Base-by-base conservation (phyloP, 1,140 invertebrate genomes). In the Hormaphis cornu region DNA sequence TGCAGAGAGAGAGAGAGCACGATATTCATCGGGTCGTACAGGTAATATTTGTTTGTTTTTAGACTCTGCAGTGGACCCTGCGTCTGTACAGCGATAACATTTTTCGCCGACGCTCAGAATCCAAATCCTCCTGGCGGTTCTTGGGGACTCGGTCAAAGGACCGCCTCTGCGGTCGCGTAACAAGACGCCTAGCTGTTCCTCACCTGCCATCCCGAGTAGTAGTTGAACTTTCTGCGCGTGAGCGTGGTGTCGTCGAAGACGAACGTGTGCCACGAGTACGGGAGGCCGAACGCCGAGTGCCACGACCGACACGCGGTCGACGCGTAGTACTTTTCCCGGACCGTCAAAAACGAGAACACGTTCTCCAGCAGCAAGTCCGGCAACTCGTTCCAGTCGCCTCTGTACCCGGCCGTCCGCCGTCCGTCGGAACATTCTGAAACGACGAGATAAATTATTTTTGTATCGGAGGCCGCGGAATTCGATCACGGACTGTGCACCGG, bases 141-240 rank as follows among this genome's bases (percentile, higher is more conserved):
- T n/a, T n/a, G n/a, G n/a, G n/a, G n/a, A n/a, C n/a, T n/a, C n/a
- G n/a, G n/a, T n/a, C n/a, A n/a, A n/a, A n/a, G n/a, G n/a, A n/a
- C n/a, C n/a, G n/a, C n/a, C n/a, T n/a, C n/a, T n/a, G n/a, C n/a
- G n/a, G n/a, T n/a, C n/a, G n/a, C n/a, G n/a, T n/a, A n/a, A n/a
- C n/a, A n/a, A n/a, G n/a, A n/a, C n/a, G n/a, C n/a, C n/a, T n/a
- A n/a, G n/a, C n/a, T n/a, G n/a, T n/a, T n/a, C n/a, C n/a, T 63
- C 76, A 83, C 82, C 77, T 89, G 86, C 85, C 89, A 91, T 10
- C 90, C 90, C 63, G 86, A 87, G 76, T 91, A 91, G 73, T 90
- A 89, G 76, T 91, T 90, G 75, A 85, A 91, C 75, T 86, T 86
- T 5, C 86, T 80, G 63, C 88, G 81, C 0, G 88, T 90, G 3